Evolutionary conservation across 2,888 invertebrate genomes (phyloP).

Genomic region (Koerneria pararmatus): DNA sequence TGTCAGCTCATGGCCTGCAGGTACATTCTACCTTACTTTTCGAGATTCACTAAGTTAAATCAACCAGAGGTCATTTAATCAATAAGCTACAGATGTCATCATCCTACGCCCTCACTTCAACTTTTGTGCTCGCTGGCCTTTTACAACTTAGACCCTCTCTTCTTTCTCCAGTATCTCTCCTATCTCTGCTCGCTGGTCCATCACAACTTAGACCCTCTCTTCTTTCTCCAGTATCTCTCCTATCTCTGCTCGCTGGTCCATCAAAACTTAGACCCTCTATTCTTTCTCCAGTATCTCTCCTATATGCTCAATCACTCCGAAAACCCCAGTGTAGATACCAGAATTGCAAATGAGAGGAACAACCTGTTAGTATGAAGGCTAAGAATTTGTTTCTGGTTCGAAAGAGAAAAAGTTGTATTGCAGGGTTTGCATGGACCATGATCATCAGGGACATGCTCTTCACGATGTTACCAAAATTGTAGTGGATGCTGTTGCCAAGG

Average conservation of each 20-base stretch:
- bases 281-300: too few species aligned
- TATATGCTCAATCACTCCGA: too few species aligned
- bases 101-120: neutral
- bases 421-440: conserved; percentile 17
- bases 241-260: too few species aligned
- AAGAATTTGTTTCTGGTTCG: neutral
- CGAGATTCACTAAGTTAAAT: neutral
- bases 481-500: conserved; percentile 14
- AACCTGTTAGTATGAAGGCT: too few species aligned
- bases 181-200: too few species aligned
- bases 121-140: too few species aligned
- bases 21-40: conserved; percentile 28
- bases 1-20: conserved; percentile 43
- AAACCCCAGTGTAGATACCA: too few species aligned
- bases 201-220: too few species aligned
- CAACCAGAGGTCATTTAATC: neutral
- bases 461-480: conserved; percentile 20
- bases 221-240: too few species aligned
- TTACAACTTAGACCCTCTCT: too few species aligned
- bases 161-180: too few species aligned
- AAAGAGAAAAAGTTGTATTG: neutral
- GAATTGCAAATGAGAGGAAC: neutral
- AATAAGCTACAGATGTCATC: neutral
- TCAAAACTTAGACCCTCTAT: too few species aligned
- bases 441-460: conserved; percentile 16